Base-by-base conservation (phyloP, 1,140 invertebrate genomes). In the Mercenaria mercenaria region DNA sequence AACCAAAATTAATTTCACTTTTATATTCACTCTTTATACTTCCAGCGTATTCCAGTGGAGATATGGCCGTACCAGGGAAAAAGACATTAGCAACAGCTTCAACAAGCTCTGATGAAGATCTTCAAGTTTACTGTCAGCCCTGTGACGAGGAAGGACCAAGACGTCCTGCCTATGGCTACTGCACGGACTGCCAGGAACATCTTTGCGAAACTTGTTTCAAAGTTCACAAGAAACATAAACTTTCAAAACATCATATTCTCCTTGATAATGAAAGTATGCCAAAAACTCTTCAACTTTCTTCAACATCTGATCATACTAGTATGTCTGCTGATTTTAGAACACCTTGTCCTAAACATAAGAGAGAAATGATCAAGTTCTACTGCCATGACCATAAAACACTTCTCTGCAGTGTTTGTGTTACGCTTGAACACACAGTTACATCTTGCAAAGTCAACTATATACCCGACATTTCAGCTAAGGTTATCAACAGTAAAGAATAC, bases 181-280 rank as follows among this genome's bases (percentile, higher is more conserved):
- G 67, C 67, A 34, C n/a, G 4, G 67, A 69, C 23, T 69, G 67
- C 37, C 3, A 69, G 67, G 67, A 69, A 69, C 15, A 69, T 69
- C 67, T 69, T 15, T 69, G 67, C 23, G 13, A 34, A 10, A 34
- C 15, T 10, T 69, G 67, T 23, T 69, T 69, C 67, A 69, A 32
- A 15, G 2, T 13, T 41, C 67, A 69, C 29, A 34, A 11, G 23
- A 41, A 37, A 41, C 15, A 11, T 69, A 69, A 69, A 69, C 67
- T n/a, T 56, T 56, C 11, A 32, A 29, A 8, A 67, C 32, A 67
- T 67, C 26, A 67, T n/a, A 67, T 8, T 18, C 61, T 67, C 1
- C 29, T 67, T 8, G 61, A 67, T 67, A 34, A 29, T 32, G 6
- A 34, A 10, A 34, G 61, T 37, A 67, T 67, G 61, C 29, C 61